These are phyloP conservation scores for Neotragus pygmaeus DNA, from an alignment of 2,113 vertebrate species.

Conservation along the genomic window DNA sequence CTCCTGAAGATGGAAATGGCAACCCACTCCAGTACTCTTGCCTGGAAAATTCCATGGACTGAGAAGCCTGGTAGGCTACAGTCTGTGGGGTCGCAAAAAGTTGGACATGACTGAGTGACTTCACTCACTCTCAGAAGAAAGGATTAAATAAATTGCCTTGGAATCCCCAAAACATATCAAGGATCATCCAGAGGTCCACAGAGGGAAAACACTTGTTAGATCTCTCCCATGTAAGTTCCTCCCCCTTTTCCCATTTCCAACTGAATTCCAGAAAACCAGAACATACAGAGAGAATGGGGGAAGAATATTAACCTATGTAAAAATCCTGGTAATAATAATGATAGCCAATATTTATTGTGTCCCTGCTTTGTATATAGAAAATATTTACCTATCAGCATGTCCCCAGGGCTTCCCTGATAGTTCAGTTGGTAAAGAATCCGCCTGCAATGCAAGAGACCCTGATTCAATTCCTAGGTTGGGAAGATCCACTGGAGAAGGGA, in stretches of 20 bases:
- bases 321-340: neutral
- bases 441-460: fast-evolving
- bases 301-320: neutral
- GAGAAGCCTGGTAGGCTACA: too few relatives aligned
- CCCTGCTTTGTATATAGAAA: neutral
- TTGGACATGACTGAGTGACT: too few relatives aligned
- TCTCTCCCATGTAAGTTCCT: neutral
- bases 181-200: neutral
- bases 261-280: neutral
- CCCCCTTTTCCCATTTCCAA: neutral
- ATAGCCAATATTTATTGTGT: neutral
- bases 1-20: too few relatives aligned
- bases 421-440: neutral
- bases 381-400: neutral
- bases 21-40: too few relatives aligned
- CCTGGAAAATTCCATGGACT: too few relatives aligned
- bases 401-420: neutral
- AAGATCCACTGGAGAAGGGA: neutral
- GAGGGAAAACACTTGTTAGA: neutral
- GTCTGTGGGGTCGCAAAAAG: too few relatives aligned
- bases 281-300: neutral
- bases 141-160: neutral
- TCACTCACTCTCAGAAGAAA: neutral
- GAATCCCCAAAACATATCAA: neutral
- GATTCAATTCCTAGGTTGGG: neutral